These are phyloP conservation scores for Plemyria rubiginata DNA, from an alignment of 2,888 invertebrate species.

Conservation along the genomic window DNA sequence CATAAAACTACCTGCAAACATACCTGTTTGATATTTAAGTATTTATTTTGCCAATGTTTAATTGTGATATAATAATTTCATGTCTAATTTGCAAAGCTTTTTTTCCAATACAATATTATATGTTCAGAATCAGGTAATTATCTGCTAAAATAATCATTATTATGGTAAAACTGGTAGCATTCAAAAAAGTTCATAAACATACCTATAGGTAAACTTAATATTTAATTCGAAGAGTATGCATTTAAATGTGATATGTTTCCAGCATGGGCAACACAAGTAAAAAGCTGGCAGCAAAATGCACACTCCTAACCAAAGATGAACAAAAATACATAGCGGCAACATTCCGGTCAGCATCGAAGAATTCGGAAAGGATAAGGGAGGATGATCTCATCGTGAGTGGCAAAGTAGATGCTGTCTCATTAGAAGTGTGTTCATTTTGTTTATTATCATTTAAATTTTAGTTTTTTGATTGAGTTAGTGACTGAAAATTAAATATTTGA, in stretches of 20 bases:
- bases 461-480: constrained; percentile 50
- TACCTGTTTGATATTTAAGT: too few relatives aligned
- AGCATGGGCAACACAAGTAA: constrained; percentile 87
- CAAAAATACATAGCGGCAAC: constrained; percentile 86
- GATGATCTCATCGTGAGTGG: constrained; percentile 88
- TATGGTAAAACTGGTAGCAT: too few relatives aligned
- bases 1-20: too few relatives aligned
- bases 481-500: constrained; percentile 24
- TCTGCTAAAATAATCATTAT: too few relatives aligned
- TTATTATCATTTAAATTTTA: constrained; percentile 56
- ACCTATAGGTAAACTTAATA: too few relatives aligned
- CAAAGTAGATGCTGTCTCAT: constrained; percentile 74
- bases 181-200: too few relatives aligned
- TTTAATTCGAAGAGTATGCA: not conserved
- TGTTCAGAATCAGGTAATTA: too few relatives aligned
- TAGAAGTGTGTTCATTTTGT: constrained; percentile 82
- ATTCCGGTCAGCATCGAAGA: constrained; percentile 86
- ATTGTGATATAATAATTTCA: too few relatives aligned
- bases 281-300: constrained; percentile 87
- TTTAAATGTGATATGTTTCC: constrained; percentile 35
- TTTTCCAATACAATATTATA: too few relatives aligned
- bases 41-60: too few relatives aligned
- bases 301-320: constrained; percentile 86
- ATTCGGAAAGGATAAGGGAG: constrained; percentile 87
- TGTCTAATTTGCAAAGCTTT: too few relatives aligned